Evolutionary conservation across 2,888 invertebrate species (phyloP).

Genomic region (Chironomus tentans): DNA sequence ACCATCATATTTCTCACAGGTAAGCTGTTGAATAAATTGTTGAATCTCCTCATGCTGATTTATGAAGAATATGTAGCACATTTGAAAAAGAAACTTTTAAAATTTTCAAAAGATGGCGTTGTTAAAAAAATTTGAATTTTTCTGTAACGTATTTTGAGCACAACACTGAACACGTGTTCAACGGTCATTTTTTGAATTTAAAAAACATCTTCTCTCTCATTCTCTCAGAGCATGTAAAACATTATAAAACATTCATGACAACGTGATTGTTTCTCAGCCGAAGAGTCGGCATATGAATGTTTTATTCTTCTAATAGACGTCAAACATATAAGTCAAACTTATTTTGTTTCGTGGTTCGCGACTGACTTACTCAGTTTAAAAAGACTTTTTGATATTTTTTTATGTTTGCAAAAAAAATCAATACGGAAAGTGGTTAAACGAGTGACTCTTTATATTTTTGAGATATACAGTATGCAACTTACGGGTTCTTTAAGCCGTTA

Average conservation of each 20-base stretch:
- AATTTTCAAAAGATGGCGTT: not conserved
- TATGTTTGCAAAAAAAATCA: constrained; percentile 1
- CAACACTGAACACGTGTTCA: not conserved
- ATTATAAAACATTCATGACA: not conserved
- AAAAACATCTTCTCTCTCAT: not conserved
- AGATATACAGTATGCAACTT: not conserved
- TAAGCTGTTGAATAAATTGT: constrained; percentile 39
- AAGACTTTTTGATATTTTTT: not conserved
- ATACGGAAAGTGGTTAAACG: constrained; percentile 11
- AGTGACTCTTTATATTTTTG: not conserved
- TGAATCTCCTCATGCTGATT: not conserved
- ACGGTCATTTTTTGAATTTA: too few relatives aligned
- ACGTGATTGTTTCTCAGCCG: too few relatives aligned
- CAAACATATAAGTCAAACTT: not conserved
- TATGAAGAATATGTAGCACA: not conserved
- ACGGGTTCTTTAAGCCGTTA: not conserved
- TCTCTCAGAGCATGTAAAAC: not conserved
- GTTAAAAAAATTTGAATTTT: not conserved
- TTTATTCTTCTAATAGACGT: not conserved
- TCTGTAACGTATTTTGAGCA: not conserved
- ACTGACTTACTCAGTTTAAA: not conserved
- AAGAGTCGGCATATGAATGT: too few relatives aligned
- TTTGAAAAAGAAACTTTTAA: not conserved
- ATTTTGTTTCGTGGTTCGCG: constrained; percentile 7
- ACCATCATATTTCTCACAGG: constrained; percentile 85